Conservation (phyloP, 2,888 invertebrate species). For the Macrophya annulata region DNA sequence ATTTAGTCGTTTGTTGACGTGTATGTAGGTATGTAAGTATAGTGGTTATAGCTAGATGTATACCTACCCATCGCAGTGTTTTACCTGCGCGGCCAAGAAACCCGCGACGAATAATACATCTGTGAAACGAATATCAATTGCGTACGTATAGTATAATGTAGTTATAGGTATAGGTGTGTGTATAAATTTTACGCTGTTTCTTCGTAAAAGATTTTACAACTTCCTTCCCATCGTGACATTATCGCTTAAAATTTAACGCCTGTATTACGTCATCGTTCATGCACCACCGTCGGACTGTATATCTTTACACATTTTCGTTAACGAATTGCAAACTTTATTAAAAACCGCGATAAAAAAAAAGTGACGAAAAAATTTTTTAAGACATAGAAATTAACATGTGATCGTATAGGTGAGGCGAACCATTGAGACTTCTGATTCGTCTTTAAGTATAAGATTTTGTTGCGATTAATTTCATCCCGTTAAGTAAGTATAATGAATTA, state of each 20-base stretch:
- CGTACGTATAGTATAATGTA: not conserved
- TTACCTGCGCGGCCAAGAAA: not conserved
- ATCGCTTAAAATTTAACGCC: not conserved
- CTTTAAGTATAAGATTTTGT: not conserved
- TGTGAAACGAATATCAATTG: conserved; percentile 49
- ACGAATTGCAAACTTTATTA: not conserved
- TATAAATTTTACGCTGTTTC: conserved; percentile 67
- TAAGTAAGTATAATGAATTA: no score
- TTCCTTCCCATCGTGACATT: conserved; percentile 67
- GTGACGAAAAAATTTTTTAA: not conserved
- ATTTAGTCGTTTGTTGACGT: not conserved
- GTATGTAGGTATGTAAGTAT: no score
- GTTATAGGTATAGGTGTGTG: not conserved
- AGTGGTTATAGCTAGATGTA: no score
- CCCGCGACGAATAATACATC: conserved; percentile 11
- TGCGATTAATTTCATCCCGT: not conserved
- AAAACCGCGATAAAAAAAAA: not conserved
- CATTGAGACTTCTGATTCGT: not conserved
- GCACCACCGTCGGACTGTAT: not conserved
- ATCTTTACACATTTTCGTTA: not conserved
- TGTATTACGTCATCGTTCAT: no score
- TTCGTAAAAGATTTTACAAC: conserved; percentile 75
- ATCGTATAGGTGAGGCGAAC: conserved; percentile 1
- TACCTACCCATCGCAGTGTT: not conserved
- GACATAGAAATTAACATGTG: conserved; percentile 31